A percentile compares a stretch with the other conserved stretches of the same genome.
These are phyloP conservation scores for Atrina japonica DNA, from an alignment of 2,888 invertebrate species.

Conservation along the genomic window DNA sequence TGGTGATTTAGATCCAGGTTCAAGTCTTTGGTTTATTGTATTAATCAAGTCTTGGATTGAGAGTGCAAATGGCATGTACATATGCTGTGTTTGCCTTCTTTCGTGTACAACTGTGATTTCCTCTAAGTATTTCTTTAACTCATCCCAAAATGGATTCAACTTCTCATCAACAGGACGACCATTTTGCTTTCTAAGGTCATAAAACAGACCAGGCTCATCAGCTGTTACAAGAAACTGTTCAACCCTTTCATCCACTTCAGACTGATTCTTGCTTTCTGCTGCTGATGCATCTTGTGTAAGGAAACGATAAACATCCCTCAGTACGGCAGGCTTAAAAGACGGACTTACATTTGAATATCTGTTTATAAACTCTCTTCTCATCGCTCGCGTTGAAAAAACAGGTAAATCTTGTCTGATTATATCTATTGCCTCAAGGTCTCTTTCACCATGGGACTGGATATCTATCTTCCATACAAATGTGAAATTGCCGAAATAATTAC, in stretches of 20 bases:
- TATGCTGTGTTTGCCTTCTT: constrained; percentile 13
- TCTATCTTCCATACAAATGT: constrained; percentile 26
- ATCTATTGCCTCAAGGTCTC: background rate
- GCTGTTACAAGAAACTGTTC: constrained; percentile 21
- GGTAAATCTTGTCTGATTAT: constrained; percentile 5
- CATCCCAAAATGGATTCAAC: constrained; percentile 39
- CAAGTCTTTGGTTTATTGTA: background rate
- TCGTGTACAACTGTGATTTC: constrained; percentile 44
- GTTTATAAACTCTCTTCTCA: constrained; percentile 33
- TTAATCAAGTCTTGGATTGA: constrained; percentile 19
- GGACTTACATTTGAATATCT: constrained; percentile 21
- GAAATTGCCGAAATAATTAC: constrained; percentile 27
- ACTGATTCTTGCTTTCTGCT: constrained; percentile 13
- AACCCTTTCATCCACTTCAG: constrained; percentile 32
- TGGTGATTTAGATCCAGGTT: constrained; percentile 2
- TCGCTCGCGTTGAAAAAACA: constrained; percentile 39
- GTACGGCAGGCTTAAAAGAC: constrained; percentile 31
- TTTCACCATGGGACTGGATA: too few relatives aligned
- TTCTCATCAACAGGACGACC: constrained; percentile 27
- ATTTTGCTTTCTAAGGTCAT: constrained; percentile 32
- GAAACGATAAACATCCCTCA: constrained; percentile 25
- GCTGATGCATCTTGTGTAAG: constrained; percentile 28
- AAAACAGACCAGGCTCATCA: constrained; percentile 39
- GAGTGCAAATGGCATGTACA: constrained; percentile 25
- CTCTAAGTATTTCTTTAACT: constrained; percentile 21